These are phyloP conservation scores for Montipora efflorescens DNA, from an alignment of 64 coral and sea anemone species.

Conservation along the genomic window DNA sequence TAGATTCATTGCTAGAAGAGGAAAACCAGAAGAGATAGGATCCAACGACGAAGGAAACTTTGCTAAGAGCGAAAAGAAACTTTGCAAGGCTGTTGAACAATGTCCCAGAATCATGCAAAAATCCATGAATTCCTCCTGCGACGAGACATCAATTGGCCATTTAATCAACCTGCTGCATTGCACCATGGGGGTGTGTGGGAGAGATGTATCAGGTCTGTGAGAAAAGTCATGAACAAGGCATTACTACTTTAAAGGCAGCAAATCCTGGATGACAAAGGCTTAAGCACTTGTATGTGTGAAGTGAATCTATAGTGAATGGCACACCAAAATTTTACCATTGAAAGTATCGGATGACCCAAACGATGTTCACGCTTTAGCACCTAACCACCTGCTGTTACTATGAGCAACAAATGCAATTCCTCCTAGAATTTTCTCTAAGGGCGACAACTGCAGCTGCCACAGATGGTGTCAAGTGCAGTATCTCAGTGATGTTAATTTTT, in stretches of 20 bases:
- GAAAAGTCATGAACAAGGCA: background rate
- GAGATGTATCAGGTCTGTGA: background rate
- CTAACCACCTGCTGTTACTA: background rate
- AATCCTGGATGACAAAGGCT: background rate
- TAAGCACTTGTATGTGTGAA: background rate
- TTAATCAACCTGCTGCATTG: background rate
- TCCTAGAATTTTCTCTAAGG: background rate
- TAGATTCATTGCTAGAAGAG: no score
- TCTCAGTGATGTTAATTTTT: background rate
- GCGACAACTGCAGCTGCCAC: background rate
- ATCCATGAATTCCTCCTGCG: no score
- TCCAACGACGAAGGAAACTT: conserved; percentile 11
- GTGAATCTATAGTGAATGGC: conserved; percentile 6
- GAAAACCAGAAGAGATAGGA: no score
- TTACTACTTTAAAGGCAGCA: background rate
- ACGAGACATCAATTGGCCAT: background rate
- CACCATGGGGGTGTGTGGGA: background rate
- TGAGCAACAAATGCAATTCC: background rate
- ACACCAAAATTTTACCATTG: background rate
- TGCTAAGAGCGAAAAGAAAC: background rate
- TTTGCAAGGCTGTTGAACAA: background rate
- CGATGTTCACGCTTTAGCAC: background rate
- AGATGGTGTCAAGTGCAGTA: conserved; percentile 9
- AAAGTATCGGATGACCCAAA: background rate
- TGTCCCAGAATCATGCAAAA: background rate